Evolutionary conservation across 2,113 vertebrate genomes (phyloP).

Genomic region (Osmerus mordax): DNA sequence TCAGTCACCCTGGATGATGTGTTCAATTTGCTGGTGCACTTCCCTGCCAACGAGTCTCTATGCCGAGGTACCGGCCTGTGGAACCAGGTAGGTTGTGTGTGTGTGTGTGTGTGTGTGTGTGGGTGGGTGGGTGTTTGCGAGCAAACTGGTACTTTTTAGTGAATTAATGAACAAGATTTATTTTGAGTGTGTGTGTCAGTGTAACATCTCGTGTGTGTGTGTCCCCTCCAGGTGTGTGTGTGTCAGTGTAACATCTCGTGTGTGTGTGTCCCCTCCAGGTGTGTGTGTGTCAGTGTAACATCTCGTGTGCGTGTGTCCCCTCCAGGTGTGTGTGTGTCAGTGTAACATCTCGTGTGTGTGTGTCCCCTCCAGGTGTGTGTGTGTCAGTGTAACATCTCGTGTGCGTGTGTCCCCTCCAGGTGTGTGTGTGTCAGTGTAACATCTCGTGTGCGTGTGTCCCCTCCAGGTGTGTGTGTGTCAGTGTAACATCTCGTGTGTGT

Average conservation of each 20-base stretch:
- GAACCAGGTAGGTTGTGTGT: conserved; percentile 73
- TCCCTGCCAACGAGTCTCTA: conserved; percentile 85
- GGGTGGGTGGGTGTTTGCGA: background rate
- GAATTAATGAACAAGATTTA: background rate
- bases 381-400: no score
- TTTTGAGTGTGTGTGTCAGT: background rate
- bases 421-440: no score
- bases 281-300: no score
- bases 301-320: conserved; percentile 62
- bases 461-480: conserved; percentile 69
- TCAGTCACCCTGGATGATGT: conserved; percentile 81
- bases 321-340: no score
- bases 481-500: no score
- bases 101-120: background rate
- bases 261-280: background rate
- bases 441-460: conserved; percentile 59
- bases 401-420: no score
- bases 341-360: no score
- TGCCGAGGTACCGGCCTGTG: conserved; percentile 81
- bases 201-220: background rate
- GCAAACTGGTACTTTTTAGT: background rate
- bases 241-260: background rate
- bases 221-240: no score
- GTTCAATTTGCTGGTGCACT: conserved; percentile 77
- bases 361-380: no score